Evolutionary conservation across 2,797 vertebrate species (phyloP), one percentile per base, ranked within the genome.

Genomic region (Phrynocephalus vlangalii): DNA sequence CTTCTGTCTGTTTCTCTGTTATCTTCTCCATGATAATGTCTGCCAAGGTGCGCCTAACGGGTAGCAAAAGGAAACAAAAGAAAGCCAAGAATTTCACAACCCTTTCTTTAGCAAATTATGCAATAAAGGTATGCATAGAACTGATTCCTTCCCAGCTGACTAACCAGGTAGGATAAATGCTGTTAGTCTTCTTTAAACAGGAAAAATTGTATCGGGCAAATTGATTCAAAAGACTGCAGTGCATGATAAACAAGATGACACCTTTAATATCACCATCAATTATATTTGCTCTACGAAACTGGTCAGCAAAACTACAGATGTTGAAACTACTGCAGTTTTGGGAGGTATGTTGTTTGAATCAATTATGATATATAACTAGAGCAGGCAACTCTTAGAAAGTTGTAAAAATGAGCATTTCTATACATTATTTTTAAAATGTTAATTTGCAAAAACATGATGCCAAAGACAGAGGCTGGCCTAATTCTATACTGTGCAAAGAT

Each of bases 1-100:
- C 98, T 93, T 99, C 99, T 0, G 99, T 99, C 96, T 99, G 98
- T 95, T 99, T 99, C 96, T 99, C 99, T 0, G 98, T 99, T 89
- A 99, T 97, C 96, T 99, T 99, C 95, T 99, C 99, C 98, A 99
- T 98, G 93, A 99, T 99, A 86, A 99, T 98, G 89, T 99, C 99
- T 0, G 98, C 99, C 86, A 99, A 96, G 0, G 98, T 99, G 33
- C 97, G 97, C 90, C 99, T 99, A 87, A 1, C 7, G 33, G 7
- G 28, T 0, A 50, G 10, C 13, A 6, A 66, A 60, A 5, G 0
- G 3, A n/a, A 24, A 2, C 10, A 1, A 5, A 77, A 1, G 0
- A 6, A 71, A 66, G 22, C 2, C 44, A 0, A 60, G 75, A 44
- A 78, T 11, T 71, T 44, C 10, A 18, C 1, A 38, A 18, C 9